These are phyloP conservation scores for Pyrochroa serraticornis DNA, from an alignment of 2,888 invertebrate genomes.

Conservation along the genomic window DNA sequence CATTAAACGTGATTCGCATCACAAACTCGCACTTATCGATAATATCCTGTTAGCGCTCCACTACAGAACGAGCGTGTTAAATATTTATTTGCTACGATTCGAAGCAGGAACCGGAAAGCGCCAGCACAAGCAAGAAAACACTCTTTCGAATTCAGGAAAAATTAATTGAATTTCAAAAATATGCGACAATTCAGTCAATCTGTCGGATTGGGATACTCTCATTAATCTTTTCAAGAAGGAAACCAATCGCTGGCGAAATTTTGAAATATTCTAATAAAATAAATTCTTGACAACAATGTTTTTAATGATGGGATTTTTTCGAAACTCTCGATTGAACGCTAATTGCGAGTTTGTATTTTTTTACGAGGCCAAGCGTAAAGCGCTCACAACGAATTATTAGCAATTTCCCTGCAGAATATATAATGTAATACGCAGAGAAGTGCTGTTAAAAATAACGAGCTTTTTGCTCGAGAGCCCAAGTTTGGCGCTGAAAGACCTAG, in stretches of 20 bases:
- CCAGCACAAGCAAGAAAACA: not conserved
- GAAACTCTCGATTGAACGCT: not conserved
- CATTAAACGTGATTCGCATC: constrained; percentile 21
- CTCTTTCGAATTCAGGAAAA: not conserved
- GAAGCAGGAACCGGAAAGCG: not conserved
- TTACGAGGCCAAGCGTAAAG: constrained; percentile 16
- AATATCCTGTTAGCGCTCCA: constrained; percentile 17
- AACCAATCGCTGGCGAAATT: too few relatives aligned
- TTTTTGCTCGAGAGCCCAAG: constrained; percentile 38
- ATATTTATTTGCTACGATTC: not conserved
- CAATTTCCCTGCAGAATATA: constrained; percentile 44
- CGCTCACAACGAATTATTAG: constrained; percentile 26
- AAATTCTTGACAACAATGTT: not conserved
- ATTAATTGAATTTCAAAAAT: not conserved
- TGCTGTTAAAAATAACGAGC: constrained; percentile 48
- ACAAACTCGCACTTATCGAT: constrained; percentile 8
- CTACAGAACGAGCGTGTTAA: not conserved
- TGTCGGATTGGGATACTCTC: too few relatives aligned
- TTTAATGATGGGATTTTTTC: not conserved
- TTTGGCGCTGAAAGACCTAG: constrained; percentile 36
- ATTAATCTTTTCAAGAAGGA: too few relatives aligned
- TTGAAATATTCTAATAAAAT: too few relatives aligned
- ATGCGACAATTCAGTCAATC: too few relatives aligned
- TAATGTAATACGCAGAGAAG: constrained; percentile 40
- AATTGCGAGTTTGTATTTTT: constrained; percentile 23